A percentile compares a stretch with the other conserved stretches of the same genome.
These are phyloP conservation scores for Brachionus angularis DNA, from an alignment of 1,140 invertebrate genomes.

Conservation along the genomic window DNA sequence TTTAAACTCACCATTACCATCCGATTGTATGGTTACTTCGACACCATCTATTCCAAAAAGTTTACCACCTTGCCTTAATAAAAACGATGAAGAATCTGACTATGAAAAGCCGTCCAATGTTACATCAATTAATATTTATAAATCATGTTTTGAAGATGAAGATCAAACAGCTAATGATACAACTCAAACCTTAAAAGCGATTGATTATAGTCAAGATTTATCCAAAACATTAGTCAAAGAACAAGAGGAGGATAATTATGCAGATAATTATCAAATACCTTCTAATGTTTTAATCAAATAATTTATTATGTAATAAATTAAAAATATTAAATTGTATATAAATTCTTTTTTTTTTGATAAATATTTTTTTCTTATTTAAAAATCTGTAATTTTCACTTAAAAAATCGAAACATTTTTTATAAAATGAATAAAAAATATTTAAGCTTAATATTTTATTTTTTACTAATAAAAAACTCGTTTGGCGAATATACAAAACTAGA, in stretches of 20 bases:
- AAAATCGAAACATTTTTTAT: no score
- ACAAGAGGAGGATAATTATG: not conserved
- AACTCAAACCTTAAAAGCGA: slow-evolving; percentile 15
- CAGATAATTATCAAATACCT: slow-evolving; percentile 36
- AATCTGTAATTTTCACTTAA: no score
- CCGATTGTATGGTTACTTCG: not conserved
- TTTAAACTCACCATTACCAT: not conserved
- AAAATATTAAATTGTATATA: no score
- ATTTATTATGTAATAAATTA: no score
- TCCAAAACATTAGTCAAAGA: slow-evolving; percentile 13
- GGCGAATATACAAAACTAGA: not conserved
- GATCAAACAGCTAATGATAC: not conserved
- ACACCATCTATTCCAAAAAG: slow-evolving; percentile 10
- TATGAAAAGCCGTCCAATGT: not conserved
- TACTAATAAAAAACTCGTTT: no score
- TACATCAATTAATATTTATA: slow-evolving; percentile 15
- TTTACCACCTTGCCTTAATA: slow-evolving; percentile 19
- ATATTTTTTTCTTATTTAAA: no score
- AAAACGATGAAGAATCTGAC: not conserved
- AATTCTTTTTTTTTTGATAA: no score
- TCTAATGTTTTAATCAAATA: slow-evolving; percentile 14
- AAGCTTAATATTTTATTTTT: no score
- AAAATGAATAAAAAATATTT: no score
- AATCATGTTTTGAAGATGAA: slow-evolving; percentile 35
- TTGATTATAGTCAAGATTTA: slow-evolving; percentile 8